A percentile compares a stretch with the other conserved stretches of the same genome.
phyloP scores from a whole-genome alignment of 2,797 vertebrate genomes.

The Micropoecilia bifurca region DNA sequence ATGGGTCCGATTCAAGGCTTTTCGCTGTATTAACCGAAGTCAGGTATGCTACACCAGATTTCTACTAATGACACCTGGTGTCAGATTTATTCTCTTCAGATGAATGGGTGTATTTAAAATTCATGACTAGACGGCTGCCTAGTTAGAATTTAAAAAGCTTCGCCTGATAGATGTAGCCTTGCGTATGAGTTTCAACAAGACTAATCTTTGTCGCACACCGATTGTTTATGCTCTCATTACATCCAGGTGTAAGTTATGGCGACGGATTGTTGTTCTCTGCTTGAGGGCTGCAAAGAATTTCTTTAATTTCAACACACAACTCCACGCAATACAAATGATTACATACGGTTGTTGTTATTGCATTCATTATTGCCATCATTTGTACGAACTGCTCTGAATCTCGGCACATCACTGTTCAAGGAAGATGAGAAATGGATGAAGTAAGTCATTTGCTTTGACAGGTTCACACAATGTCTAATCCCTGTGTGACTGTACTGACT shows the following conservation, averaged over 20 bases:
- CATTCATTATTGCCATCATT: constrained; percentile 37
- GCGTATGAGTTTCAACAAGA: constrained; percentile 26
- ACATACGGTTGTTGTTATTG: constrained; percentile 40
- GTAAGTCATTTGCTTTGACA: constrained; percentile 61
- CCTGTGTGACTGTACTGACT: constrained; percentile 22
- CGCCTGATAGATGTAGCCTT: constrained; percentile 26
- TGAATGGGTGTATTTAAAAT: constrained; percentile 27
- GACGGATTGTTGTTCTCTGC: constrained; percentile 16
- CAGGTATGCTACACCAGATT: not conserved
- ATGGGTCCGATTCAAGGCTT: not conserved
- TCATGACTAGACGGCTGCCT: constrained; percentile 18
- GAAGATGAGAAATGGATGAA: constrained; percentile 50
- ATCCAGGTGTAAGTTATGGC: constrained; percentile 22
- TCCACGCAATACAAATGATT: constrained; percentile 29
- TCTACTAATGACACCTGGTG: not conserved
- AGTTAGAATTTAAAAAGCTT: constrained; percentile 23
- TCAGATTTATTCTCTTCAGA: constrained; percentile 6
- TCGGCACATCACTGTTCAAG: constrained; percentile 34
- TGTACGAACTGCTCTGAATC: constrained; percentile 25
- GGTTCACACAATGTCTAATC: constrained; percentile 34
- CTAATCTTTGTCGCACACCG: constrained; percentile 20
- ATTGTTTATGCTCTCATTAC: constrained; percentile 34
- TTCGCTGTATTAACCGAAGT: not conserved
- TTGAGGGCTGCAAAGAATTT: constrained; percentile 4
- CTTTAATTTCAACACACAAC: constrained; percentile 30